Base-by-base conservation (phyloP, 2,888 invertebrate genomes). In the Tachystola acroxantha region DNA sequence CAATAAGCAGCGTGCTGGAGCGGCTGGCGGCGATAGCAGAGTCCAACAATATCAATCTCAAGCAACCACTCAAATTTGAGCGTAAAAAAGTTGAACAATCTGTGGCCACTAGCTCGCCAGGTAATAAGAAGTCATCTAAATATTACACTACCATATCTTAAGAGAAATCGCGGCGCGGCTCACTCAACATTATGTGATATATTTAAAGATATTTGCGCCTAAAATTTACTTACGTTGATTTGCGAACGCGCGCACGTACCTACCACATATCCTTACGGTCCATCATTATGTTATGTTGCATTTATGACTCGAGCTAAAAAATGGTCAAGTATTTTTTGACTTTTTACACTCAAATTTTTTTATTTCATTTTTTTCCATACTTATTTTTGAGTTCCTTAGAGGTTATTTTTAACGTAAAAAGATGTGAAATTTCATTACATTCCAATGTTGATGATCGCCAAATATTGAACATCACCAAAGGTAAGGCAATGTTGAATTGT, bases 11-110 rank as follows among this genome's bases (percentile, higher is more conserved):
- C 56, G 85, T 98, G 36, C 81, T 97, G 56, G 96, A 97, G 67
- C 89, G 95, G 50, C 76, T 98, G 47, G 96, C 95, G 37, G 95
- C 96, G 37, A 93, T 98, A 53, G 95, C 96, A 1, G 95, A 96
- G 77, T 93, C 94, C 37, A 91, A 93, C 71, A 91, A 91, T 49
- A 92, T 96, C 82, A 93, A 94, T 77, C 89, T 96, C 40, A 93
- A 93, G 74, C 93, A 93, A 61, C 91, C 96, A 50, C 87, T 96
- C 54, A 90, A 90, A 66, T 87, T 93, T 66, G 90, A 91, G 79
- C 86, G 88, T 79, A 88, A 88, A 88, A 88, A 88, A 88, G 88
- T 88, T 88, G 88, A 88, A 88, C 88, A 88, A 88, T 88, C 88
- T 65, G 88, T 88, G 88, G 88, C 88, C 88, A 88, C 88, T 87